Evolutionary conservation across 2,113 vertebrate species (phyloP).

Genomic region (Rousettus leschenaultii): DNA sequence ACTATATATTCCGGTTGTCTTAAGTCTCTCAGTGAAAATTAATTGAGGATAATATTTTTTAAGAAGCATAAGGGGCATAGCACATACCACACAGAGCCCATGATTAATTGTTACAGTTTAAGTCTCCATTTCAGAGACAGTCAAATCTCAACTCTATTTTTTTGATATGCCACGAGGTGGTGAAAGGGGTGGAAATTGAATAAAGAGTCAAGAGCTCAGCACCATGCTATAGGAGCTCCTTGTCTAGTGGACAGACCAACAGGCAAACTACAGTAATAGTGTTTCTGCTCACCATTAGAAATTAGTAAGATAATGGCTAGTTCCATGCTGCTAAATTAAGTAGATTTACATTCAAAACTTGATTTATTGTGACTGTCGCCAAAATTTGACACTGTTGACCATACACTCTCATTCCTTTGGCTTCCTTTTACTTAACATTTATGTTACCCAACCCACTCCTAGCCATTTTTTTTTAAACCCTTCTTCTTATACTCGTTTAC

Average conservation of each 20-base stretch:
- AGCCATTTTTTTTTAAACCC: background rate
- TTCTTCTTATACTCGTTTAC: background rate
- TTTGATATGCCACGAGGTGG: background rate
- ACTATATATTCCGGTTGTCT: slow-evolving; percentile 31
- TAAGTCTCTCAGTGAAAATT: slow-evolving; percentile 35
- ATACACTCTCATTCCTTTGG: background rate
- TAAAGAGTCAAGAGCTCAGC: background rate
- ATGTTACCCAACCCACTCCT: background rate
- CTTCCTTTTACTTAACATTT: background rate
- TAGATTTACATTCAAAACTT: background rate
- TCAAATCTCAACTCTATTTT: background rate
- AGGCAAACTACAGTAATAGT: background rate
- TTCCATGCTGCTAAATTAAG: background rate
- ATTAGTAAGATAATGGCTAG: background rate
- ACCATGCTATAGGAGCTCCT: background rate
- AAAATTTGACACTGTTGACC: background rate
- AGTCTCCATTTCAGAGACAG: background rate
- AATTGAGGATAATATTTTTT: slow-evolving; percentile 47
- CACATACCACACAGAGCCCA: background rate
- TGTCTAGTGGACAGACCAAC: background rate
- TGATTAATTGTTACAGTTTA: background rate
- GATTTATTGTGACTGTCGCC: background rate
- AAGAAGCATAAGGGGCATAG: slow-evolving; percentile 14
- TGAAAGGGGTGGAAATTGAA: background rate
- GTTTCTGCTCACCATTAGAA: background rate